Conservation (phyloP, 2,888 invertebrate species). For the Ornithoptera alexandrae region DNA sequence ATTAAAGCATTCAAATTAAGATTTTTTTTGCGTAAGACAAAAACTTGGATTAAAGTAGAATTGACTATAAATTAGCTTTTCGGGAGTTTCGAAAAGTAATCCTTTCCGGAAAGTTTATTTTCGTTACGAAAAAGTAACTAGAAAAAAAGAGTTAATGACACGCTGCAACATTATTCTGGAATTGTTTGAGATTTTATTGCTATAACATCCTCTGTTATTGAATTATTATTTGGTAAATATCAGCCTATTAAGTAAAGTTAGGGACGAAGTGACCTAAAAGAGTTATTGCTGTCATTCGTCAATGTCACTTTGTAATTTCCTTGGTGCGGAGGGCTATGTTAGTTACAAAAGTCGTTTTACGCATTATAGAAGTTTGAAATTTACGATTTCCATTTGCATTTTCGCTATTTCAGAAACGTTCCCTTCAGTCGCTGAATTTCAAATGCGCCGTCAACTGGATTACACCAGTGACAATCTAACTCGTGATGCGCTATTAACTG, state of each 20-base stretch:
- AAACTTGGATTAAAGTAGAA: conserved; percentile 27
- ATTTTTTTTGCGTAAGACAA: conserved; percentile 13
- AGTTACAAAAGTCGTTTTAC: conserved; percentile 65
- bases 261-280: conserved; percentile 43
- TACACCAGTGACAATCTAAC: conserved; percentile 35
- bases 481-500: conserved; percentile 38
- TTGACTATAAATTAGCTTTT: conserved; percentile 29
- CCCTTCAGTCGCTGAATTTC: conserved; percentile 21
- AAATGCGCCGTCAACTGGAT: conserved; percentile 32
- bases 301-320: conserved; percentile 71
- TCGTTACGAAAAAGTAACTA: conserved; percentile 18
- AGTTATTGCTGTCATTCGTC: conserved; percentile 73
- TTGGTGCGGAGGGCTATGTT: conserved; percentile 59
- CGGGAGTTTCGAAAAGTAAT: conserved; percentile 25
- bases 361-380: conserved; percentile 51
- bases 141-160: conserved; percentile 21
- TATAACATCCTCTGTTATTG: conserved; percentile 3
- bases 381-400: conserved; percentile 37
- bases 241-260: not conserved
- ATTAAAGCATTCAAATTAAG: conserved; percentile 4
- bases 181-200: conserved; percentile 9
- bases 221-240: conserved; percentile 1
- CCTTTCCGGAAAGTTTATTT: conserved; percentile 23
- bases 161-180: conserved; percentile 2
- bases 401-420: conserved; percentile 29